These are phyloP conservation scores for Craniophora ligustri DNA, from an alignment of 2,888 invertebrate genomes.

Conservation along the genomic window DNA sequence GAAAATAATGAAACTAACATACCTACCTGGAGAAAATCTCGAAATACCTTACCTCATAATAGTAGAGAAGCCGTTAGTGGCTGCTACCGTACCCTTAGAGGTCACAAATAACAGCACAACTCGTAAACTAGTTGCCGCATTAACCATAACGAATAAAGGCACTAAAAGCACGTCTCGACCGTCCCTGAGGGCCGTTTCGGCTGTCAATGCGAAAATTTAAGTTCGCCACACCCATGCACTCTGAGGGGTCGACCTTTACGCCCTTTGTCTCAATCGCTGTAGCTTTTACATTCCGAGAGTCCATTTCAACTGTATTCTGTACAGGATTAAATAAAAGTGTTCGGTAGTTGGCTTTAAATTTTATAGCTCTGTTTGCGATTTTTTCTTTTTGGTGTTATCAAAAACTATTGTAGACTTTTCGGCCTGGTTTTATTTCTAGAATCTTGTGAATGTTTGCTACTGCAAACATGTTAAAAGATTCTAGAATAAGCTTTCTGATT, in stretches of 20 bases:
- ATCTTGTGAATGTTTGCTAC: not conserved
- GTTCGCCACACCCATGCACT: constrained; percentile 87
- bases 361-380: constrained; percentile 9
- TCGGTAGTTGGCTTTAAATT: constrained; percentile 40
- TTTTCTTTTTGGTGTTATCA: not conserved
- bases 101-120: constrained; percentile 83
- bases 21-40: constrained; percentile 38
- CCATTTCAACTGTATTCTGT: constrained; percentile 38
- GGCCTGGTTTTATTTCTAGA: not conserved
- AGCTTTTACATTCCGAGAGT: constrained; percentile 62
- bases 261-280: constrained; percentile 86
- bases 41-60: constrained; percentile 44
- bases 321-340: constrained; percentile 50
- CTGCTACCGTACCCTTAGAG: constrained; percentile 66
- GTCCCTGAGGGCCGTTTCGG: constrained; percentile 87
- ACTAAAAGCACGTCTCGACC: constrained; percentile 84
- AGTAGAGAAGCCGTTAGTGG: constrained; percentile 52
- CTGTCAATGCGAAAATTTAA: constrained; percentile 89
- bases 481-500: not conserved
- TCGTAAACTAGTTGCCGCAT: constrained; percentile 87
- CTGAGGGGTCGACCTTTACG: constrained; percentile 84
- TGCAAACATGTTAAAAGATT: too few species aligned
- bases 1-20: constrained; percentile 26
- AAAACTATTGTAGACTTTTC: not conserved
- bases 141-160: constrained; percentile 88